Conservation (phyloP, 2,888 invertebrate species). For the Melanargia galathea region DNA sequence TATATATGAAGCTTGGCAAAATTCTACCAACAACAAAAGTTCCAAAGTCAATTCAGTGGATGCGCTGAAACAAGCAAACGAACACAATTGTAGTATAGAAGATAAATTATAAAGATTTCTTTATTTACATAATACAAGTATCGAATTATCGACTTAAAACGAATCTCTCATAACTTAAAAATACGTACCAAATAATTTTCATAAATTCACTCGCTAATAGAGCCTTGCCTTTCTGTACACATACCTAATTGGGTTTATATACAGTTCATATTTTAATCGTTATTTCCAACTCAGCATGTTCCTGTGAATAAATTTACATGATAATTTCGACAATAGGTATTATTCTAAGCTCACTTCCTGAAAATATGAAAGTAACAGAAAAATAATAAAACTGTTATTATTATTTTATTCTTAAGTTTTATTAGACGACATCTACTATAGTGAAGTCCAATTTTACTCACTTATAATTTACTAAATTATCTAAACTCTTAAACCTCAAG, state of each 20-base stretch:
- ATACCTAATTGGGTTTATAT: neutral
- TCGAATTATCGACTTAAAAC: too few species aligned
- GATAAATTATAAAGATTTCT: too few species aligned
- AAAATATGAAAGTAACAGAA: neutral
- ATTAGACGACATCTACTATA: slow-evolving; percentile 29
- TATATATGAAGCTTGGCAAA: too few species aligned
- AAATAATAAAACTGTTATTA: neutral
- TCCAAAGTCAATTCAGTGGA: too few species aligned
- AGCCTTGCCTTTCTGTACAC: too few species aligned
- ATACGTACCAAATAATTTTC: too few species aligned
- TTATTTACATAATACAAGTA: too few species aligned
- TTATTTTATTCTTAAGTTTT: neutral
- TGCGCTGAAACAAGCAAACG: too few species aligned
- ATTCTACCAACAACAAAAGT: too few species aligned
- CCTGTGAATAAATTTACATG: slow-evolving; percentile 6
- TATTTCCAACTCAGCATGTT: slow-evolving; percentile 1
- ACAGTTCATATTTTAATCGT: slow-evolving; percentile 7
- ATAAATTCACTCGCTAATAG: too few species aligned
- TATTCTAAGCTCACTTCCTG: neutral
- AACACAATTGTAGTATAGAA: too few species aligned
- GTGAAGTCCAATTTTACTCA: slow-evolving; percentile 58
- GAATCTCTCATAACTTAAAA: too few species aligned
- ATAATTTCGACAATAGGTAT: slow-evolving; percentile 5
- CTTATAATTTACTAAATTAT: slow-evolving; percentile 51
- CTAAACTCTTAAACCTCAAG: slow-evolving; percentile 59